Percentiles rank a stretch among this genome's conserved stretches.
Evolutionary conservation across 2,113 vertebrate genomes (phyloP).

Genomic region (Hipposideros armiger): DNA sequence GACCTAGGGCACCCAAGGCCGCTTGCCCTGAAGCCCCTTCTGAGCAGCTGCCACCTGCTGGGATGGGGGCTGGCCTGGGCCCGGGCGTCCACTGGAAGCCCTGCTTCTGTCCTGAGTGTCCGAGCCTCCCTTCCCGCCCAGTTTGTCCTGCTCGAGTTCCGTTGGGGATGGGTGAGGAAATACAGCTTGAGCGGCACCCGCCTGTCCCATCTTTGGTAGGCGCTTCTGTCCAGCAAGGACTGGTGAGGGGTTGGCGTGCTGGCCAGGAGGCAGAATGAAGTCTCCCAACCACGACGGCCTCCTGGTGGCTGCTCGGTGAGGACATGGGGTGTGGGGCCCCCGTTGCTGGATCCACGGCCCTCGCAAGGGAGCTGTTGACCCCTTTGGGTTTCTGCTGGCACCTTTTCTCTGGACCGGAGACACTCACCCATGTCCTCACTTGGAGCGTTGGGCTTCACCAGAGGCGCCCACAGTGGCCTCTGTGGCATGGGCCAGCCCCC

Average conservation of each 20-base stretch:
- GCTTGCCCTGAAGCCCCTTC: neutral
- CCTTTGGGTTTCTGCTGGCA: fast-evolving
- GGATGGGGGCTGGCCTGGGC: too few relatives aligned
- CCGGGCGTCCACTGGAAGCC: neutral
- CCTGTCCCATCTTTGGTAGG: neutral
- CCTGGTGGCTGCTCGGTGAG: too few relatives aligned
- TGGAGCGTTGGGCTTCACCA: too few relatives aligned
- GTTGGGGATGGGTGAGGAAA: fast-evolving
- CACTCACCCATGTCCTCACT: fast-evolving
- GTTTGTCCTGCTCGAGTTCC: fast-evolving
- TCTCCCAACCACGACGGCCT: too few relatives aligned
- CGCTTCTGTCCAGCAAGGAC: neutral
- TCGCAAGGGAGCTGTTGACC: fast-evolving
- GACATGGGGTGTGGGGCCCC: neutral
- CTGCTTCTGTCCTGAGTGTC: neutral
- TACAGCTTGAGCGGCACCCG: neutral
- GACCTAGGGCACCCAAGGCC: neutral
- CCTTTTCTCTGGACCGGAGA: neutral
- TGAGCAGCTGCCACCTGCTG: neutral
- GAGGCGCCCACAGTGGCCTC: neutral
- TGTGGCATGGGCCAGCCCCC: too few relatives aligned
- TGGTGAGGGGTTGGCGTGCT: neutral
- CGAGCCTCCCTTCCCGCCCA: too few relatives aligned
- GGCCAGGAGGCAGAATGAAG: neutral
- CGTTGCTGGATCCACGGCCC: neutral